Percentiles rank a stretch among this genome's conserved stretches.
These are phyloP conservation scores for Limnephilus marmoratus DNA, from an alignment of 2,888 invertebrate genomes.

Conservation along the genomic window DNA sequence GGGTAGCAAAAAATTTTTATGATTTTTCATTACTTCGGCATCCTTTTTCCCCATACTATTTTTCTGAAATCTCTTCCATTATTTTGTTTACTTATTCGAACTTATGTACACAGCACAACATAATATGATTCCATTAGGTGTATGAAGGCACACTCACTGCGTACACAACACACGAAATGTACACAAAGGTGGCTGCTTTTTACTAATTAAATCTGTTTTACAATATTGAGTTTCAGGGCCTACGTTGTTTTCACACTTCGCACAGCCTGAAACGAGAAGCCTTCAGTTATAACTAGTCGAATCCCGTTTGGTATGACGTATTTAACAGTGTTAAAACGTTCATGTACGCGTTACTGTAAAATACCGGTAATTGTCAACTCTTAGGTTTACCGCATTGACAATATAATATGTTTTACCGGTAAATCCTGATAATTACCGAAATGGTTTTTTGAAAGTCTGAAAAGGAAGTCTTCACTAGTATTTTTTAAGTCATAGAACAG, in stretches of 20 bases:
- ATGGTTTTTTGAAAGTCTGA: background rate
- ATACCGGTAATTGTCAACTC: background rate
- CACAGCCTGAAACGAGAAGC: slow-evolving; percentile 9
- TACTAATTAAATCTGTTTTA: background rate
- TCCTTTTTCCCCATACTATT: background rate
- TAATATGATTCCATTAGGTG: background rate
- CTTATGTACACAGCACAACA: background rate
- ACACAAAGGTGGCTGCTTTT: background rate
- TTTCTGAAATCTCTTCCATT: background rate
- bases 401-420: background rate
- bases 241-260: background rate
- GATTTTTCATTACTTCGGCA: too few relatives aligned
- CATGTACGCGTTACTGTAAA: background rate
- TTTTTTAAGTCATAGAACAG: background rate
- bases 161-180: background rate
- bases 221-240: background rate
- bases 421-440: background rate
- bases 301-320: slow-evolving; percentile 5
- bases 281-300: slow-evolving; percentile 18
- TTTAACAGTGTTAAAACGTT: background rate
- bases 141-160: background rate
- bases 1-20: background rate
- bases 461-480: background rate
- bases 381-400: background rate
- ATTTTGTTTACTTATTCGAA: background rate